Evolutionary conservation across 2,888 invertebrate species (phyloP).

Genomic region (Dryobota labecula): DNA sequence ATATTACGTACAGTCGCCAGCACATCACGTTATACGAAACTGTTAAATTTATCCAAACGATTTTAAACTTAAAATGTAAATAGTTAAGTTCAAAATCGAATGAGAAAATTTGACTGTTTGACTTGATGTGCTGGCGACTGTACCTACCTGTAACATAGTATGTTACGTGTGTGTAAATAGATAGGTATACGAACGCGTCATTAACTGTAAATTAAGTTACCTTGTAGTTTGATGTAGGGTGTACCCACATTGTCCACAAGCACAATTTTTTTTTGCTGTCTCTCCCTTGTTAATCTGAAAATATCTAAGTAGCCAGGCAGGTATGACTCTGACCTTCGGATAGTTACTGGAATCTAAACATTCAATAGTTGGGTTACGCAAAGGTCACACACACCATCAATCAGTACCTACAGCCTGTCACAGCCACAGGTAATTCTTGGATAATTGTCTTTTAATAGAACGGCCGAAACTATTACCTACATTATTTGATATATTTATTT

Average conservation of each 20-base stretch:
- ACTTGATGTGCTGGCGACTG: too few species aligned
- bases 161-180: conserved; percentile 57
- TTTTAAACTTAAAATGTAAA: too few species aligned
- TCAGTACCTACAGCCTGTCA: background rate
- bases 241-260: background rate
- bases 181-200: conserved; percentile 42
- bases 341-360: conserved; percentile 8
- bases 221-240: conserved; percentile 19
- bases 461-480: background rate
- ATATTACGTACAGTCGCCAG: too few species aligned
- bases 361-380: conserved; percentile 20
- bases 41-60: too few species aligned
- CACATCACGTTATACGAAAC: too few species aligned
- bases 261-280: background rate
- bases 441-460: conserved; percentile 3
- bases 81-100: too few species aligned
- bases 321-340: conserved; percentile 12
- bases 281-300: background rate
- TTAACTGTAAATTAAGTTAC: conserved; percentile 35
- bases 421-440: background rate
- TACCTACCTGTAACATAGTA: conserved; percentile 43
- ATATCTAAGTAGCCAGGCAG: background rate
- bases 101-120: too few species aligned
- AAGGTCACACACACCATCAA: conserved; percentile 10
- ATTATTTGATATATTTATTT: too few species aligned